These are phyloP conservation scores for Hycleus phaleratus DNA, from an alignment of 1,140 invertebrate species.

Conservation along the genomic window DNA sequence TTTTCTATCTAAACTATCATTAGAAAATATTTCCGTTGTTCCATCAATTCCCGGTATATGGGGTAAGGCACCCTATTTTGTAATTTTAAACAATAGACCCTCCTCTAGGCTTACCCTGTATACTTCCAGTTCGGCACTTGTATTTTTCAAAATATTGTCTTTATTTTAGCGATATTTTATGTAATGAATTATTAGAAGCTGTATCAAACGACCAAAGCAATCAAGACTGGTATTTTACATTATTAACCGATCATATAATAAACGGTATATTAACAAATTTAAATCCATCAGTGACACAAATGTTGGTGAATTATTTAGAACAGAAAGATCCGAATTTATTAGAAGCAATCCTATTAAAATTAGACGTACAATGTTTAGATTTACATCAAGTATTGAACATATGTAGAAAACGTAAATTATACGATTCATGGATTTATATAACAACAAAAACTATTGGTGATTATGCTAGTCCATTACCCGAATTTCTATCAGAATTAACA, in stretches of 20 bases:
- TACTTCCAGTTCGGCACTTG: background rate
- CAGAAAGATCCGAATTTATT: conserved; percentile 53
- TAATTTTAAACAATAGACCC: no score
- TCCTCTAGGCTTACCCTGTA: no score
- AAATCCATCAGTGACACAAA: conserved; percentile 60
- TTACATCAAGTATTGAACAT: conserved; percentile 78
- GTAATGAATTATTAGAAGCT: conserved; percentile 46
- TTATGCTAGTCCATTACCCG: conserved; percentile 76
- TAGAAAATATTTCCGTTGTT: no score
- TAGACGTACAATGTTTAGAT: conserved; percentile 79
- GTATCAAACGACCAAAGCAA: conserved; percentile 33
- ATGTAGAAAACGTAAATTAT: conserved; percentile 70
- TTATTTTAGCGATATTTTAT: conserved; percentile 36
- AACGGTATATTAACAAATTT: conserved; percentile 41
- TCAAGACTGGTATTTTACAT: conserved; percentile 40
- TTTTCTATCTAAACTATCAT: no score
- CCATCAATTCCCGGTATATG: no score
- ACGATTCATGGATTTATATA: conserved; percentile 83
- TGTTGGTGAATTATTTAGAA: conserved; percentile 55
- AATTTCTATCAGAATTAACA: conserved; percentile 53
- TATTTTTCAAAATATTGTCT: background rate
- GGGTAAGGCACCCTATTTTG: no score
- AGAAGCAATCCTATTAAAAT: conserved; percentile 72
- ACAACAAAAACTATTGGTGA: conserved; percentile 80
- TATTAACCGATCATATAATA: conserved; percentile 45